These are phyloP conservation scores for pig (Sus scrofa) DNA, from an alignment of 2,113 vertebrate genomes.

Conservation along the genomic window T2T-Sscrofa CM000820.6:25937001-25937500, in stretches of 20 bases:
- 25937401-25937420: neutral
- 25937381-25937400: neutral
- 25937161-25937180: slow-evolving; percentile 15
- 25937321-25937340: slow-evolving; percentile 24
- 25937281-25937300: slow-evolving; percentile 7
- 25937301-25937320: slow-evolving; percentile 18
- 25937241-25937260: slow-evolving; percentile 59
- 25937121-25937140: neutral
- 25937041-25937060: neutral
- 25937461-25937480: slow-evolving; percentile 69
- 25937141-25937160: neutral
- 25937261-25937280: slow-evolving; percentile 34
- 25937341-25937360: slow-evolving; percentile 49
- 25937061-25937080: neutral
- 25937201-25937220: neutral
- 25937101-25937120: neutral
- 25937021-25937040: neutral
- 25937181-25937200: slow-evolving; percentile 39
- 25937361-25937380: slow-evolving; percentile 43
- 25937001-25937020: neutral
- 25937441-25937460: slow-evolving; percentile 6
- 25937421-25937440: slow-evolving; percentile 26
- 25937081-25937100: neutral
- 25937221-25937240: slow-evolving; percentile 14
- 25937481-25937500: slow-evolving; percentile 79